Evolutionary conservation across 2,888 invertebrate genomes (phyloP), one percentile per base, ranked within the genome.

Genomic region (Apotomis betuletana): DNA sequence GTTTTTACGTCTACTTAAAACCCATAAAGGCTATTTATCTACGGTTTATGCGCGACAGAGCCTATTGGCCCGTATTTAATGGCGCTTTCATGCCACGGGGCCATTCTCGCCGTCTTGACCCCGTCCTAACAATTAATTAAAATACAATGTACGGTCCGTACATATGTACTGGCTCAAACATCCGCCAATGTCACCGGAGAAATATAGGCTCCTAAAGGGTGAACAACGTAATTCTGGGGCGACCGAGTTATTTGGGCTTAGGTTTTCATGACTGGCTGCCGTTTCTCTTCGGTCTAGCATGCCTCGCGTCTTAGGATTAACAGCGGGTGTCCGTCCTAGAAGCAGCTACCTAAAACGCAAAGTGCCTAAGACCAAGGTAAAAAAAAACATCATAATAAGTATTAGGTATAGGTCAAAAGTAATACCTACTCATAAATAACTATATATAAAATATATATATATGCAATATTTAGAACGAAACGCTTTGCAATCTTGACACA

Each of bases 71-170:
- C 41, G 67, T 57, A 60, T 73, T 71, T 65, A 74, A 74, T 62
- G 68, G 68, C 58, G 67, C 81, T 89, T 90, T 88, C 90, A 90
- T 90, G 91, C 82, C 79, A 77, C 75, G 77, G 75, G 77, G 87
- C 85, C 85, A 84, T 91, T 90, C 85, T 80, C 80, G 77, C 74
- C 83, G 84, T 85, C 86, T 86, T 85, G 85, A 83, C 84, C 84
- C 76, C 75, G 84, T 85, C 76, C 85, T 89, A 89, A 90, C 90
- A 89, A 91, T 92, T 92, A 91, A 92, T 91, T 91, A 90, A 87
- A 89, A 87, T 85, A 87, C 90, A 90, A 89, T 87, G 86, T 89
- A 87, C 83, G 78, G 79, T 73, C 70, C 70, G 67, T 67, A n/a
- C n/a, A n/a, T n/a, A 74, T 57, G 74, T 73, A 77, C 78, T 77